Percentiles rank a stretch among this genome's conserved stretches.
Evolutionary conservation across 2,797 vertebrate species (phyloP).

Genomic region (Platyrinchus mystaceus): DNA sequence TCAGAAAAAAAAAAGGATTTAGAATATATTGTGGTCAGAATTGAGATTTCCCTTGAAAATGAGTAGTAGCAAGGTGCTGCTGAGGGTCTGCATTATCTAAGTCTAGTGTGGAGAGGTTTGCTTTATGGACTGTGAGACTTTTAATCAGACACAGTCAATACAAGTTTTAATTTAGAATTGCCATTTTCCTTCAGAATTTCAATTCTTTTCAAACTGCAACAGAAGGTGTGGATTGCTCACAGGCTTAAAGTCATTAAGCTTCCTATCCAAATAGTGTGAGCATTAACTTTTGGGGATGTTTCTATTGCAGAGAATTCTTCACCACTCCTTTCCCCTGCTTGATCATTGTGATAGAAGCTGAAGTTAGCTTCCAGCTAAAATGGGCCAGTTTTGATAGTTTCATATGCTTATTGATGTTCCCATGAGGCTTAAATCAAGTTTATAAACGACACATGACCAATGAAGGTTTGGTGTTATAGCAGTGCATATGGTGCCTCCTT

Average conservation of each 20-base stretch:
- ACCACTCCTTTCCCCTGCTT: background rate
- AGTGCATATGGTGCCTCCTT: background rate
- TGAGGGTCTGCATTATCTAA: background rate
- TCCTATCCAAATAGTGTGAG: background rate
- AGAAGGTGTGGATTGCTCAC: constrained; percentile 8
- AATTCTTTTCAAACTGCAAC: constrained; percentile 3
- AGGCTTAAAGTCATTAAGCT: constrained; percentile 45
- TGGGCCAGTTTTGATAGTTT: constrained; percentile 22
- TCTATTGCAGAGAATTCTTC: background rate
- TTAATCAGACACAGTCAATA: constrained; percentile 10
- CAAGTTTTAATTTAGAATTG: constrained; percentile 35
- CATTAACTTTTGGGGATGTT: constrained; percentile 25
- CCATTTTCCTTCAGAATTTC: constrained; percentile 4
- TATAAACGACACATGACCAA: background rate
- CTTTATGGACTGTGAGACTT: background rate
- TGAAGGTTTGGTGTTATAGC: background rate
- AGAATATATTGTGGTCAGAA: background rate
- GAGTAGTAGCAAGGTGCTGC: background rate
- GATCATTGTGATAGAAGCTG: constrained; percentile 14
- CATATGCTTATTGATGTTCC: background rate
- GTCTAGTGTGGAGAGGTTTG: background rate
- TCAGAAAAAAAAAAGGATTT: background rate
- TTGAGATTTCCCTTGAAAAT: background rate
- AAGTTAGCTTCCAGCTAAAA: constrained; percentile 49
- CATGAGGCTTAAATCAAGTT: constrained; percentile 30